These are phyloP conservation scores for Chelonoidis abingdonii DNA, from an alignment of 2,113 vertebrate genomes.

Conservation along the genomic window DNA sequence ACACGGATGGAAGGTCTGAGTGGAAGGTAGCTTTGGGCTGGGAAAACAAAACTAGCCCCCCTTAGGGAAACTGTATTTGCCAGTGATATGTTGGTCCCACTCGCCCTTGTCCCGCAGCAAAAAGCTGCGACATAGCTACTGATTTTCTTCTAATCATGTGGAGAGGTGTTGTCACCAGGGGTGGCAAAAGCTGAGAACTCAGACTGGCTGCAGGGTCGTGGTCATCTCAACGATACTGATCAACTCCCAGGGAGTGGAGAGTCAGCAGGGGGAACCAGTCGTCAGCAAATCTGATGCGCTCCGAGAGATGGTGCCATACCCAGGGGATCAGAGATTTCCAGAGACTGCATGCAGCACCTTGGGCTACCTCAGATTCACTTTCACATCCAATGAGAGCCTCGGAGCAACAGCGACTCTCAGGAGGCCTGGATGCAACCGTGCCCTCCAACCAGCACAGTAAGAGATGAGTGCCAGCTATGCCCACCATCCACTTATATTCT, in stretches of 20 bases:
- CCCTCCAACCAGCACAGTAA: neutral
- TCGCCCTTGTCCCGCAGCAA: neutral
- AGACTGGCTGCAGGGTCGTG: neutral
- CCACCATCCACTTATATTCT: neutral
- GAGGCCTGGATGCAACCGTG: neutral
- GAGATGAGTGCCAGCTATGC: neutral
- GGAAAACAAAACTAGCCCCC: neutral
- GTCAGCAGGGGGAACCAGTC: neutral
- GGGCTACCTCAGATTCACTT: neutral
- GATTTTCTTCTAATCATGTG: neutral
- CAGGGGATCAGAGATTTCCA: neutral
- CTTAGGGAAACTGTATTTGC: slow-evolving; percentile 23
- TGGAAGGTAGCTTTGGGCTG: neutral
- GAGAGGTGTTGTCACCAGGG: neutral
- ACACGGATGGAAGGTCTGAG: neutral
- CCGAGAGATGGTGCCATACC: neutral
- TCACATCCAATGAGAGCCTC: neutral
- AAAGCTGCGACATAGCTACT: slow-evolving; percentile 32
- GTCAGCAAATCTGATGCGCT: rapidly evolving
- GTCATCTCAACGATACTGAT: neutral
- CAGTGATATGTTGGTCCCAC: neutral
- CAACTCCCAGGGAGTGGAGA: neutral
- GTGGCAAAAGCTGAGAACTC: neutral
- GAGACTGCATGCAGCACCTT: neutral
- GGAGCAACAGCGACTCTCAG: neutral